Evolutionary conservation across 1,140 invertebrate genomes (phyloP).

Genomic region (Dendrolimus kikuchii): DNA sequence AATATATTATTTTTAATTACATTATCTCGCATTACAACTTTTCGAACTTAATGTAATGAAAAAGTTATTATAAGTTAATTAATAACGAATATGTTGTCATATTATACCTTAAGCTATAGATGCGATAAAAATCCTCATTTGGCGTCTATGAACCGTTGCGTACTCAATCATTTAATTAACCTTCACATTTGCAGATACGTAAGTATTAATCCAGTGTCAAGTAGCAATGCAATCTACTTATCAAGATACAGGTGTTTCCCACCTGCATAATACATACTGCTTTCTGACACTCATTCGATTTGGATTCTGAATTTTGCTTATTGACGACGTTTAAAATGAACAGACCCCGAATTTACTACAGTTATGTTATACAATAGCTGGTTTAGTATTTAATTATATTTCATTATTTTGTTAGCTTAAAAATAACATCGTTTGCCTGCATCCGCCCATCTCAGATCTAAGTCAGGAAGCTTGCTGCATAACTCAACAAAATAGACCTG

Average conservation of each 20-base stretch:
- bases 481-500: too few relatives aligned
- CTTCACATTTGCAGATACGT: constrained; percentile 38
- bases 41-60: too few relatives aligned
- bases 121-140: constrained; percentile 8
- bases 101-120: neutral
- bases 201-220: constrained; percentile 40
- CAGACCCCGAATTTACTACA: too few relatives aligned
- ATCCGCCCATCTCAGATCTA: too few relatives aligned
- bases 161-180: constrained; percentile 48
- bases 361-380: too few relatives aligned
- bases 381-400: too few relatives aligned
- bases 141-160: constrained; percentile 11
- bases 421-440: neutral
- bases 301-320: constrained; percentile 20
- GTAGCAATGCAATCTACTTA: constrained; percentile 44
- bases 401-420: neutral
- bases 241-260: constrained; percentile 55
- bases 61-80: too few relatives aligned
- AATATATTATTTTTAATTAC: too few relatives aligned
- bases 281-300: constrained; percentile 22
- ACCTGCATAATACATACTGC: constrained; percentile 24
- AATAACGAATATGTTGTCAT: too few relatives aligned
- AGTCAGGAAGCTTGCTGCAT: too few relatives aligned
- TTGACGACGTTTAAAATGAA: neutral
- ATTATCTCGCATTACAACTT: too few relatives aligned